Base-by-base conservation (phyloP, 2,888 invertebrate species). In the Dicyrtoma fusca region DNA sequence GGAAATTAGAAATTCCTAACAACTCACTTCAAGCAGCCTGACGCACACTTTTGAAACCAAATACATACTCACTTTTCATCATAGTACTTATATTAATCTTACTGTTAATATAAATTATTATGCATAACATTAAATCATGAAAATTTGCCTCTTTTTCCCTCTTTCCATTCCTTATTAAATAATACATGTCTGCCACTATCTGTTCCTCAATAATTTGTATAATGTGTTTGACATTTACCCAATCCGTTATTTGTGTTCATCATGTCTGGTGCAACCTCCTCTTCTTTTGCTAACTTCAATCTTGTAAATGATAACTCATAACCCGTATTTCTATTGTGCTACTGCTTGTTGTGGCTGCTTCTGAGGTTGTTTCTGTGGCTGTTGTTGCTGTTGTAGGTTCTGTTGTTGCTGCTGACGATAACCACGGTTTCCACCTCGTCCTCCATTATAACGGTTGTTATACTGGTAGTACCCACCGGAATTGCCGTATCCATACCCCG, bases 391-490 rank as follows among this genome's bases (percentile, higher is more conserved):
- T 17, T 77, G 71, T 63, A 82, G 70, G 81, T 81, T 74, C 81
- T 81, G 76, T 81, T 82, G 79, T 81, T 82, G 79, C 77, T 82
- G 75, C 63, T 75, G 75, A 65, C 75, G 13, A 84, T 84, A 83
- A 0, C 47, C 11, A 53, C 53, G 53, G 53, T 53, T 53, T 86
- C 84, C 83, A 86, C 86, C 69, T 75, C 75, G 83, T 85, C 85
- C 80, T 85, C 87, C 70, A 44, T 70, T 70, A 42, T 70, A 70
- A 2, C 70, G 51, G 51, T 70, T 70, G 61, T 70, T 70, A 63
- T 70, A 70, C 25, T 69, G 69, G 47, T 59, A 69, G 26, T 63
- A 45, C 13, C 77, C 74, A 17, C 76, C 71, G 23, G 62, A 25
- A 45, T 75, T 71, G 34, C 73, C 63, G 49, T 79, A 74, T 88